Conservation (phyloP, 1,140 invertebrate species). For the Odontomachus brunneus region DNA sequence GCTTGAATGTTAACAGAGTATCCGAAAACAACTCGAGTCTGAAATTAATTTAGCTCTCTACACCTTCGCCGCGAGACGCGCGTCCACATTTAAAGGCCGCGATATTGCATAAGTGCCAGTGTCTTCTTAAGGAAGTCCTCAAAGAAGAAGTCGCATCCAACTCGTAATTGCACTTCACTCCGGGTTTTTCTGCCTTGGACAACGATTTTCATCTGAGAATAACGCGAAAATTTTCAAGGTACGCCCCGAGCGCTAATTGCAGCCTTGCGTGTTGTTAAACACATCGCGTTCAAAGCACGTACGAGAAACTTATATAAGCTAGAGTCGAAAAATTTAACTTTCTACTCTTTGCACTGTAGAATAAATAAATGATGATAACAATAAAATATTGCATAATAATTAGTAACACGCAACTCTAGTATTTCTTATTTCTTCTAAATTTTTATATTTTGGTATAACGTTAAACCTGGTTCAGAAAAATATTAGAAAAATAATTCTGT, state of each 20-base stretch:
- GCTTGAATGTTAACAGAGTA: not conserved
- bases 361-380: not conserved
- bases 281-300: not conserved
- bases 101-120: slow-evolving; percentile 1
- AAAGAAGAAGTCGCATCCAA: slow-evolving; percentile 4
- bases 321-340: not conserved
- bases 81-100: slow-evolving; percentile 19
- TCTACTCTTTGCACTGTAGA: not conserved
- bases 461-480: not conserved
- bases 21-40: not conserved
- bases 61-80: not conserved
- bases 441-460: not conserved
- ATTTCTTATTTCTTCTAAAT: too few species aligned
- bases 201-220: slow-evolving; percentile 19
- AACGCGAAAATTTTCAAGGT: slow-evolving; percentile 14
- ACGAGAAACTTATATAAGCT: not conserved
- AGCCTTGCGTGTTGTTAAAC: slow-evolving; percentile 13
- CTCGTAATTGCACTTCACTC: slow-evolving; percentile 29
- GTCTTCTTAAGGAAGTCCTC: slow-evolving; percentile 13
- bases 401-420: too few species aligned
- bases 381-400: not conserved
- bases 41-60: slow-evolving; percentile 26
- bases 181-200: slow-evolving; percentile 17
- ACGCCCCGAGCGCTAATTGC: slow-evolving; percentile 10
- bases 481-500: not conserved